These are phyloP conservation scores for Nannobrachium achirus DNA, from an alignment of 2,113 vertebrate genomes.

Conservation along the genomic window DNA sequence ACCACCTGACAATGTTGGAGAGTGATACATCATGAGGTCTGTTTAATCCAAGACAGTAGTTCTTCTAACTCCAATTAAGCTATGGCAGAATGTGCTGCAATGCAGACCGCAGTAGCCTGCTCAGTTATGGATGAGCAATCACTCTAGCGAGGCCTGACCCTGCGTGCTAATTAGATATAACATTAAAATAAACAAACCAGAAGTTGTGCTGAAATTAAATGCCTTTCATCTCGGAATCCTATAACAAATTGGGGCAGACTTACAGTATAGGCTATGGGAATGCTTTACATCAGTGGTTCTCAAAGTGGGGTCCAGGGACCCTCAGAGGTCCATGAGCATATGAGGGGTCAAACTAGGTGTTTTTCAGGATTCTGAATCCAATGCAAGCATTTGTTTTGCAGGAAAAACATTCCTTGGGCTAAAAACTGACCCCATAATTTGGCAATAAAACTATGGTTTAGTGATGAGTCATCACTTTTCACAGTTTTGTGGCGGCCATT, in stretches of 20 bases:
- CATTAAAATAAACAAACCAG: slow-evolving; percentile 72
- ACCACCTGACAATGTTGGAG: slow-evolving; percentile 75
- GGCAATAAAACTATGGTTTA: too few relatives aligned
- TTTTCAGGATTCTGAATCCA: too few relatives aligned
- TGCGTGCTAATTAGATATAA: slow-evolving; percentile 77
- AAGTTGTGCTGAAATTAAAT: slow-evolving; percentile 66
- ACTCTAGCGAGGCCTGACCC: slow-evolving; percentile 71
- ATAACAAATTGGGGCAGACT: slow-evolving; percentile 49
- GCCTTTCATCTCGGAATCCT: slow-evolving; percentile 48
- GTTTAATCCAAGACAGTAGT: slow-evolving; percentile 73
- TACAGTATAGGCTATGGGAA: too few relatives aligned
- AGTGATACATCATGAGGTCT: slow-evolving; percentile 70
- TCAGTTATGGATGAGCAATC: slow-evolving; percentile 79
- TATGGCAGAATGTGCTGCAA: slow-evolving; percentile 74
- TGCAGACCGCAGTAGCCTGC: slow-evolving; percentile 67
- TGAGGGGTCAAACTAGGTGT: too few relatives aligned
- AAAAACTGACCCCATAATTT: too few relatives aligned
- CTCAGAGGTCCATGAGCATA: too few relatives aligned
- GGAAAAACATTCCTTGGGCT: too few relatives aligned
- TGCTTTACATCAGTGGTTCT: too few relatives aligned
- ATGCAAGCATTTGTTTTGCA: too few relatives aligned
- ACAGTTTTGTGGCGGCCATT: too few relatives aligned
- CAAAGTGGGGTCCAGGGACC: too few relatives aligned
- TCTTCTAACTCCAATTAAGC: slow-evolving; percentile 77
- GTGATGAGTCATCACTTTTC: too few relatives aligned